Percentiles rank a stretch among this genome's conserved stretches.
These are phyloP conservation scores for Limnothrissa miodon DNA, from an alignment of 2,113 vertebrate species.

Conservation along the genomic window DNA sequence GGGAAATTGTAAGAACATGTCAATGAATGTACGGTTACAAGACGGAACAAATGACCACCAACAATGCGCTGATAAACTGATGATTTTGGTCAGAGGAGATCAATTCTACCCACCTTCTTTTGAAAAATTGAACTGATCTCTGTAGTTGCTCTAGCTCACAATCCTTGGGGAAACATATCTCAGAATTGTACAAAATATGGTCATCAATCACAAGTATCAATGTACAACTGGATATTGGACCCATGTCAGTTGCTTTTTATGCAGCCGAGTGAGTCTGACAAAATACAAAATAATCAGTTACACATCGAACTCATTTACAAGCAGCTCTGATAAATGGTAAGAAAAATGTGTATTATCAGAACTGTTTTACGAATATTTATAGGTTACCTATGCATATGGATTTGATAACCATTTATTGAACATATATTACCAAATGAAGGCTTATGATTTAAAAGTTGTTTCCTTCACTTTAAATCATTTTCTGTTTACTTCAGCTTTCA, in stretches of 20 bases:
- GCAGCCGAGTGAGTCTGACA: neutral
- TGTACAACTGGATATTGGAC: constrained; percentile 13
- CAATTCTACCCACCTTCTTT: constrained; percentile 10
- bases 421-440: neutral
- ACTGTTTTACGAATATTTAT: neutral
- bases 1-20: neutral
- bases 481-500: neutral
- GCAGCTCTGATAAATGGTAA: neutral
- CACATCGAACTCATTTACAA: constrained; percentile 1
- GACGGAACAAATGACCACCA: constrained; percentile 1
- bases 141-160: constrained; percentile 18
- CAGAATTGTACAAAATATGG: constrained; percentile 19
- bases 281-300: constrained; percentile 4
- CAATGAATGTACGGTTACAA: neutral
- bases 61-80: constrained; percentile 1
- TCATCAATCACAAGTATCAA: constrained; percentile 23
- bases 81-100: constrained; percentile 12
- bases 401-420: neutral
- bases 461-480: neutral
- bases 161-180: constrained; percentile 16
- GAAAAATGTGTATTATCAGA: neutral
- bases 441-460: neutral
- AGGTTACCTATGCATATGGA: neutral
- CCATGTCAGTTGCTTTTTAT: neutral
- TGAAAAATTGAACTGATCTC: constrained; percentile 17